Base-by-base conservation (phyloP, 2,797 vertebrate genomes). In the Schizopygopsis pylzovi region DNA sequence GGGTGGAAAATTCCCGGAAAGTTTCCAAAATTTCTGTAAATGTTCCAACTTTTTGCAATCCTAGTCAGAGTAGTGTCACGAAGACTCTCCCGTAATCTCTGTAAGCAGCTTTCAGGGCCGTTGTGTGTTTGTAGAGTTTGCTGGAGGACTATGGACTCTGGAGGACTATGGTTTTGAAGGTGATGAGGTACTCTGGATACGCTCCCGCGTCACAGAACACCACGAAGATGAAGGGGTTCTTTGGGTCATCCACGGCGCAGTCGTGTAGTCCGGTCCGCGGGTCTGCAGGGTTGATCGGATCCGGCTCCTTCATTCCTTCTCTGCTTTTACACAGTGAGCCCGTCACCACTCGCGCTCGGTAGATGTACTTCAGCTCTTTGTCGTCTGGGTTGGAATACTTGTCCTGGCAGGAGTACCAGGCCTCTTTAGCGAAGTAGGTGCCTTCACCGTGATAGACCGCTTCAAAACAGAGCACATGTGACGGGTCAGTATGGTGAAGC, bases 141-240 rank as follows among this genome's bases (percentile, higher is more conserved):
- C 28, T 67, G 63, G 28, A 67, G 33, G 65, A 39, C 8, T 67
- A 67, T 37, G 59, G 59, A n/a, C 11, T 61, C 16, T 67, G 28
- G 15, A 67, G 15, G 28, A 33, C 28, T 67, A 4, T 67, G 16
- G 33, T 81, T 77, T 91, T 91, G 81, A 92, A 92, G 37, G 71
- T 91, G 61, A 93, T 92, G 61, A 93, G 89, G 81, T 93, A 93
- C 20, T 93, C 93, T 0, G 92, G 92, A 77, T 92, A 93, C 1
- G 91, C 90, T 1, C 93, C 93, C 1, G 89, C 88, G n/a, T 93
- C 92, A 45, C 87, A 93, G 86, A 93, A 93, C 84, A 93, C 91
- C 85, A 93, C 92, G 37, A 89, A 93, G 80, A 92, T 89, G 41
- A 90, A 88, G 0, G 92, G 92, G 0, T 82, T 78, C 61, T 71